Percentiles rank a stretch among this genome's conserved stretches.
phyloP scores from a whole-genome alignment of 2,113 vertebrate genomes.

The Trichomycterus rosablanca region DNA sequence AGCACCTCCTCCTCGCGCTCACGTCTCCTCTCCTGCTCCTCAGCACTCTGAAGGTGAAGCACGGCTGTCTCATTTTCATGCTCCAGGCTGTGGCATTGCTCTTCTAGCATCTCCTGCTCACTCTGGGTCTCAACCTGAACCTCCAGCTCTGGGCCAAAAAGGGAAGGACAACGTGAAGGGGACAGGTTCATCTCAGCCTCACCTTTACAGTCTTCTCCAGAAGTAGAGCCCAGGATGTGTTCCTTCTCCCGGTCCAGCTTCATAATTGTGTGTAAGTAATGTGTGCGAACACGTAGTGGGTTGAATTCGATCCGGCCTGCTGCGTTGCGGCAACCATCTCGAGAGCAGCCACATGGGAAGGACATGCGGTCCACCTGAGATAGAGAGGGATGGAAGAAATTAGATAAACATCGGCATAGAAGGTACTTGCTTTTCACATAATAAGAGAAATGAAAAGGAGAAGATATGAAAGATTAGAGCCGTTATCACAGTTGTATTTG shows the following conservation, averaged over 20 bases:
- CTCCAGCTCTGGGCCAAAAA: conserved; percentile 54
- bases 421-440: no score
- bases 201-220: conserved; percentile 39
- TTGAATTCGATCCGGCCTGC: conserved; percentile 94
- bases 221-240: conserved; percentile 58
- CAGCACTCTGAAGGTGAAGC: conserved; percentile 89
- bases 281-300: conserved; percentile 89
- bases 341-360: conserved; percentile 93
- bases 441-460: no score
- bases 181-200: conserved; percentile 48
- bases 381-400: neutral
- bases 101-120: conserved; percentile 56
- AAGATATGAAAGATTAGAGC: no score
- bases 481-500: no score
- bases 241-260: conserved; percentile 90
- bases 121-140: conserved; percentile 48
- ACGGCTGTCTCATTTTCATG: conserved; percentile 84
- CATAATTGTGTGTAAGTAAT: conserved; percentile 98
- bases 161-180: conserved; percentile 48
- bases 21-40: conserved; percentile 85
- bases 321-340: conserved; percentile 87
- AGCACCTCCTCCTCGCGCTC: conserved; percentile 76
- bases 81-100: conserved; percentile 69
- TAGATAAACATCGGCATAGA: no score
- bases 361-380: conserved; percentile 92